Conservation (phyloP, 1,140 invertebrate species). For the Lutraria rhynchaena region DNA sequence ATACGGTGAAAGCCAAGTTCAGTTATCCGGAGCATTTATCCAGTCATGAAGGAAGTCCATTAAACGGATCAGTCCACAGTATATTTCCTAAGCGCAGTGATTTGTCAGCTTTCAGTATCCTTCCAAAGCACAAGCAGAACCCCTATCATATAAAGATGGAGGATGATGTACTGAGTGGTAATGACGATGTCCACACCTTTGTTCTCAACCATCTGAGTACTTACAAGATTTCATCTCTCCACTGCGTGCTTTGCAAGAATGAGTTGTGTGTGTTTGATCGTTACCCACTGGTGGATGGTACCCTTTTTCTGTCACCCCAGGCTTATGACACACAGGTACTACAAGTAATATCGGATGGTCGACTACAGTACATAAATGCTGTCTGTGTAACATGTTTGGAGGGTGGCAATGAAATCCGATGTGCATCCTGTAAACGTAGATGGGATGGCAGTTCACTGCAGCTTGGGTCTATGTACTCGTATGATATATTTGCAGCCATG, state of each 20-base stretch:
- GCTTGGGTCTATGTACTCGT: conserved; percentile 98
- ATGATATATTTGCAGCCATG: conserved; percentile 98
- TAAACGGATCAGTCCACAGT: conserved; percentile 32
- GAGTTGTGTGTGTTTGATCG: conserved; percentile 96
- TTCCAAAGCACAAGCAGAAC: conserved; percentile 97
- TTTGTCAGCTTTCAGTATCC: conserved; percentile 96
- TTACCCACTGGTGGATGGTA: conserved; percentile 98
- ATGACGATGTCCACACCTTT: conserved; percentile 92
- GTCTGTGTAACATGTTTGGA: conserved; percentile 96
- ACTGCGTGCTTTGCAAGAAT: conserved; percentile 91
- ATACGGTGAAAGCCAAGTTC: conserved; percentile 87
- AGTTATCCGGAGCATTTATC: conserved; percentile 87
- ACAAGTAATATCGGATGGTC: conserved; percentile 89
- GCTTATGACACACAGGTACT: conserved; percentile 74
- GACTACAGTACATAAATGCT: conserved; percentile 94
- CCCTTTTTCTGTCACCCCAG: conserved; percentile 95
- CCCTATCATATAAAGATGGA: conserved; percentile 93
- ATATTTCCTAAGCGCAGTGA: conserved; percentile 89
- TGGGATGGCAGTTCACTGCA: conserved; percentile 97
- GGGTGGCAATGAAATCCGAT: conserved; percentile 91
- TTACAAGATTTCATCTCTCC: conserved; percentile 73
- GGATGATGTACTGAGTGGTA: conserved; percentile 97
- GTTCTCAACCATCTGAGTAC: conserved; percentile 78
- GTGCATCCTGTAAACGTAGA: conserved; percentile 90
- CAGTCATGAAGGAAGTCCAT: conserved; percentile 87